These are phyloP conservation scores for Tapirus indicus DNA, from an alignment of 2,797 vertebrate genomes.

Conservation along the genomic window DNA sequence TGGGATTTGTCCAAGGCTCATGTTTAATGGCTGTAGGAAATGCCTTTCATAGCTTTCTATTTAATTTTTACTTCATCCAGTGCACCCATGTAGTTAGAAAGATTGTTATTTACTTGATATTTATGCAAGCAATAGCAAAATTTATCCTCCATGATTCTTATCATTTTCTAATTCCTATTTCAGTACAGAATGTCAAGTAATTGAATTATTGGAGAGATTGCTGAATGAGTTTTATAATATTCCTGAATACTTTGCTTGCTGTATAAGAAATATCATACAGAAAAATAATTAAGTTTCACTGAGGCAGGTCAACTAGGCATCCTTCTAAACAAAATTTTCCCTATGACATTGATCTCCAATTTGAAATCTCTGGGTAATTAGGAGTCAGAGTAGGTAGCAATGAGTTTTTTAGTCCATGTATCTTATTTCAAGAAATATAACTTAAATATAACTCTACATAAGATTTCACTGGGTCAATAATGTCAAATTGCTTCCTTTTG, in stretches of 20 bases:
- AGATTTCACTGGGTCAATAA: background rate
- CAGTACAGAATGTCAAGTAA: background rate
- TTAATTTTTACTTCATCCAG: background rate
- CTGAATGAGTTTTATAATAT: background rate
- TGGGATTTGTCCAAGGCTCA: background rate
- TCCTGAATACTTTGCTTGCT: background rate
- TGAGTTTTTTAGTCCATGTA: background rate
- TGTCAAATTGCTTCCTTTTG: background rate
- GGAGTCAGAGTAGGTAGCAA: background rate
- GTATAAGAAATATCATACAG: background rate
- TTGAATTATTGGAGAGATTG: background rate
- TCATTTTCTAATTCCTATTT: background rate
- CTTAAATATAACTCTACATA: background rate
- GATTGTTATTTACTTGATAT: background rate
- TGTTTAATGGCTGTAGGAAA: background rate
- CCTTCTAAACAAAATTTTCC: accelerated
- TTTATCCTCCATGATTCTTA: background rate
- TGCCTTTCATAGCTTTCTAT: background rate
- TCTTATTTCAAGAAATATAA: background rate
- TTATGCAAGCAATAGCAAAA: background rate
- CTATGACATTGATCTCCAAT: background rate
- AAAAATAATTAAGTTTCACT: background rate
- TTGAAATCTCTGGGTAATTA: background rate
- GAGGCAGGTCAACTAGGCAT: background rate
- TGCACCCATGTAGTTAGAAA: background rate